Evolutionary conservation across 2,888 invertebrate species (phyloP).

Genomic region (Kryphioiulus occultus): DNA sequence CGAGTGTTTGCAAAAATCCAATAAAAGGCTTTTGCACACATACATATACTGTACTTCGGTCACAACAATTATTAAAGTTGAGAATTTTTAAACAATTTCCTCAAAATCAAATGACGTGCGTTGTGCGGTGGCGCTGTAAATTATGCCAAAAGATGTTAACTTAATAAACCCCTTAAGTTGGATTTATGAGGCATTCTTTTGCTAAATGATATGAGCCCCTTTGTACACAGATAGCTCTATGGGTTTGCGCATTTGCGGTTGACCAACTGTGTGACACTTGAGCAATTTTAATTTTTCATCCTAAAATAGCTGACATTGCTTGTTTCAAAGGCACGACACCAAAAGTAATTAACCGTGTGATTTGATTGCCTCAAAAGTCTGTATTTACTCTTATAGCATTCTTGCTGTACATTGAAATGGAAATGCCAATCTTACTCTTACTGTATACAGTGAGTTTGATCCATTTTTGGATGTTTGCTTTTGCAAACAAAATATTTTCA

Average conservation of each 20-base stretch:
- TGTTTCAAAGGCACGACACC: neutral
- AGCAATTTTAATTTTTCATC: neutral
- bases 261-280: neutral
- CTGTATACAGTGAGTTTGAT: too few species aligned
- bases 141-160: conserved; percentile 21
- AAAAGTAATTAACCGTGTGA: neutral
- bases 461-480: too few species aligned
- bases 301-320: neutral
- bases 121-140: neutral
- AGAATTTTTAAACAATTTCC: conserved; percentile 22
- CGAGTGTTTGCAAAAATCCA: conserved; percentile 44
- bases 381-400: neutral
- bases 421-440: too few species aligned
- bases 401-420: too few species aligned
- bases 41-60: neutral
- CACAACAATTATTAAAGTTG: conserved; percentile 39
- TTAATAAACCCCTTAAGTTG: conserved; percentile 28
- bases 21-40: conserved; percentile 40
- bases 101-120: neutral
- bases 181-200: conserved; percentile 21
- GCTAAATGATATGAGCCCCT: neutral
- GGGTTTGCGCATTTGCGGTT: neutral
- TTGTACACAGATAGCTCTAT: neutral
- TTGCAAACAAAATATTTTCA: too few species aligned
- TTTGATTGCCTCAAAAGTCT: neutral